phyloP scores from a whole-genome alignment of 2,797 vertebrate species.

The Manis crassicaudata region DNA sequence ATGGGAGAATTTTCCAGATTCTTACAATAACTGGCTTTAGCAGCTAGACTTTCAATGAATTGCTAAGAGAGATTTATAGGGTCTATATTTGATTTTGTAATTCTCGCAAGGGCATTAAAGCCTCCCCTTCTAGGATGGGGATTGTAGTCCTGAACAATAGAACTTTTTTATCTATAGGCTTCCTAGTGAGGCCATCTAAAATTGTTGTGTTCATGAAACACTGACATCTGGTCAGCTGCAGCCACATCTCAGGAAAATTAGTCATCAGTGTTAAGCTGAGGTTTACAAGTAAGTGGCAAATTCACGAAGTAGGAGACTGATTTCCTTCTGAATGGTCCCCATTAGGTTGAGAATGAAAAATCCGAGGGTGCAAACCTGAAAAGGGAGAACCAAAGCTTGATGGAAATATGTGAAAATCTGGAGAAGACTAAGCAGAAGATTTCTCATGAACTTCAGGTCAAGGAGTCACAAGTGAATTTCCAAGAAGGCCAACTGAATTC shows the following conservation, averaged over 20 bases:
- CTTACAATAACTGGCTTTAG: not conserved
- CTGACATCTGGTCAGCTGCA: not conserved
- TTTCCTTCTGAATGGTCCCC: constrained; percentile 39
- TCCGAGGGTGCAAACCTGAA: constrained; percentile 90
- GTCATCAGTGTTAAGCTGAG: not conserved
- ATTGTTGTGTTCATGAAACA: not conserved
- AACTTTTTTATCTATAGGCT: not conserved
- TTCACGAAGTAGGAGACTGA: not conserved
- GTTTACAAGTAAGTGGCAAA: not conserved
- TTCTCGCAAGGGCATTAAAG: not conserved
- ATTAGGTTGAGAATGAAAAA: constrained; percentile 93
- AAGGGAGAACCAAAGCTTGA: constrained; percentile 93
- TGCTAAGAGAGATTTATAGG: not conserved
- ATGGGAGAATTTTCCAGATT: not conserved
- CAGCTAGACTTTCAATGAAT: not conserved
- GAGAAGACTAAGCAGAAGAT: constrained; percentile 93
- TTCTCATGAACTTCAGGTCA: constrained; percentile 92
- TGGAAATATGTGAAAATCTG: constrained; percentile 93
- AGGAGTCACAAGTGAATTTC: constrained; percentile 94
- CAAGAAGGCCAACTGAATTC: constrained; percentile 93
- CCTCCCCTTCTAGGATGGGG: not conserved
- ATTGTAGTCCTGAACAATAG: not conserved
- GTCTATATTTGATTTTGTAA: not conserved
- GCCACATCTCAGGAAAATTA: not conserved
- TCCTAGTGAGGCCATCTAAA: not conserved